These are phyloP conservation scores for Epicauta chinensis DNA, from an alignment of 1,140 invertebrate species.

Conservation along the genomic window DNA sequence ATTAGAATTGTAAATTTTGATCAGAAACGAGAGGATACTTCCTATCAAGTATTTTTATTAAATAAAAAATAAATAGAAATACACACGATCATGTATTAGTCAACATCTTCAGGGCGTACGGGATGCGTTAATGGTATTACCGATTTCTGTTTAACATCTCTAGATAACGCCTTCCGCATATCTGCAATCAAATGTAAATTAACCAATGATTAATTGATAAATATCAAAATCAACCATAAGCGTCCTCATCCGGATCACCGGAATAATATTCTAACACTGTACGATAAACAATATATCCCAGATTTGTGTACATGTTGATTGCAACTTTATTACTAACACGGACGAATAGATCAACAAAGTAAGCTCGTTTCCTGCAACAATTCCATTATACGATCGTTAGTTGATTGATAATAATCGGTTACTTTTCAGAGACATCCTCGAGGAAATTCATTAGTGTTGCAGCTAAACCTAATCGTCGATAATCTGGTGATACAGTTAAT, in stretches of 20 bases:
- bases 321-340: constrained; percentile 95
- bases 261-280: constrained; percentile 97
- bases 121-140: constrained; percentile 90
- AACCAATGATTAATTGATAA: neutral
- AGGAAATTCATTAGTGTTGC: constrained; percentile 91
- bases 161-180: constrained; percentile 95
- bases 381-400: constrained; percentile 8
- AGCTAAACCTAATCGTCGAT: constrained; percentile 84
- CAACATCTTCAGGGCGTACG: constrained; percentile 91
- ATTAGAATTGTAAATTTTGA: neutral
- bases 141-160: constrained; percentile 89
- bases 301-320: constrained; percentile 94
- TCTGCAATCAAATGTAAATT: constrained; percentile 56
- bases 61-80: too few relatives aligned
- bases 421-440: constrained; percentile 96
- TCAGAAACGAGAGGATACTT: neutral
- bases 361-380: constrained; percentile 81
- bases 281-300: constrained; percentile 96
- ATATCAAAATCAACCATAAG: constrained; percentile 75
- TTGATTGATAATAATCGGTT: constrained; percentile 18
- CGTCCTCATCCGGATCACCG: constrained; percentile 96
- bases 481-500: constrained; percentile 92
- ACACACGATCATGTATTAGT: constrained; percentile 49
- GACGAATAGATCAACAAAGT: constrained; percentile 99
- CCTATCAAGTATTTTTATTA: neutral